These are phyloP conservation scores for Kryptopterus vitreolus DNA, from an alignment of 2,797 vertebrate species.

Conservation along the genomic window DNA sequence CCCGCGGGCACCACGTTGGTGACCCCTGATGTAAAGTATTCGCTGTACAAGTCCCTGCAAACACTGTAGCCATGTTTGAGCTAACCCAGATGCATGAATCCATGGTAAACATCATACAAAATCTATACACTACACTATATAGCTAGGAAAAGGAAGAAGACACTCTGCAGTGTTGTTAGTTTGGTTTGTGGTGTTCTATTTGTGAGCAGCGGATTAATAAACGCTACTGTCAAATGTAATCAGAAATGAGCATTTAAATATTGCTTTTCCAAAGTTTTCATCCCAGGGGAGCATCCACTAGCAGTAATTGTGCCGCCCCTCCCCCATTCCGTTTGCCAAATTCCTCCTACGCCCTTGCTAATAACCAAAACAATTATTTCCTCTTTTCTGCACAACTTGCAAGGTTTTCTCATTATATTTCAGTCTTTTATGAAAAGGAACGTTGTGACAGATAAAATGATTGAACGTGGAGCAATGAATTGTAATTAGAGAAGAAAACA, in stretches of 20 bases:
- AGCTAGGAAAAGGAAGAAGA: not conserved
- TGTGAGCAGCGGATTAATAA: slow-evolving; percentile 3
- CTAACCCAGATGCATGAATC: not conserved
- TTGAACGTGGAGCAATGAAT: slow-evolving; percentile 59
- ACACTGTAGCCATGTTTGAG: too few species aligned
- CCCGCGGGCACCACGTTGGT: too few species aligned
- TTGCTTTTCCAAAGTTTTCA: slow-evolving; percentile 26
- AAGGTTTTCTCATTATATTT: slow-evolving; percentile 60
- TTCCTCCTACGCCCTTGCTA: slow-evolving; percentile 29
- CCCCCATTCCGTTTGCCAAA: slow-evolving; percentile 51
- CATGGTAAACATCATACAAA: too few species aligned
- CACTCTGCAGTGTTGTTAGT: not conserved
- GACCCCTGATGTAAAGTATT: too few species aligned
- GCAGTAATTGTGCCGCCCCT: slow-evolving; percentile 47
- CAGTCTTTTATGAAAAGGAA: slow-evolving; percentile 55
- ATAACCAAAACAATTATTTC: slow-evolving; percentile 60
- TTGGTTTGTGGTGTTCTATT: not conserved
- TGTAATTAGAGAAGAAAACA: slow-evolving; percentile 65
- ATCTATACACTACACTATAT: too few species aligned
- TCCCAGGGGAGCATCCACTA: slow-evolving; percentile 17
- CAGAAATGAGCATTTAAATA: slow-evolving; percentile 25
- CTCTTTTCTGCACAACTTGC: slow-evolving; percentile 21
- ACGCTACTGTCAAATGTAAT: slow-evolving; percentile 10
- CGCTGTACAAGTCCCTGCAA: too few species aligned
- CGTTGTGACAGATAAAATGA: slow-evolving; percentile 69